Evolutionary conservation across 2,888 invertebrate genomes (phyloP).

Genomic region (Hirtodrosophila histrioides): DNA sequence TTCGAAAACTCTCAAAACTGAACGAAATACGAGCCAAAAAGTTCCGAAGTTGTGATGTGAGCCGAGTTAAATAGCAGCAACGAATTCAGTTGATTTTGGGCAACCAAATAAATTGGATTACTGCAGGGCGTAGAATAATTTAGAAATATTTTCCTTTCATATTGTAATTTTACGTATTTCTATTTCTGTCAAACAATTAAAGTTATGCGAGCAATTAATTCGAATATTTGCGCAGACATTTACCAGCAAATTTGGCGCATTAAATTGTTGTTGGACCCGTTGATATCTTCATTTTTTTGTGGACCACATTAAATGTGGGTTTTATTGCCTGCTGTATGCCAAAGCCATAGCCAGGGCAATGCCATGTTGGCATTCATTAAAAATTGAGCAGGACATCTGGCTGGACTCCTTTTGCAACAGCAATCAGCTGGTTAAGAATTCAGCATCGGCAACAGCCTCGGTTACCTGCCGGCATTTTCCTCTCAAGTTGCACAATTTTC

Average conservation of each 20-base stretch:
- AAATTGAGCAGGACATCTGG: constrained; percentile 42
- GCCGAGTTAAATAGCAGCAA: constrained; percentile 11
- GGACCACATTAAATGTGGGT: constrained; percentile 29
- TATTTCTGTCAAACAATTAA: constrained; percentile 24
- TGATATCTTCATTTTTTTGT: constrained; percentile 21
- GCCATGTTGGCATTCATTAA: constrained; percentile 50
- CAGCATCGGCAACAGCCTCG: constrained; percentile 13
- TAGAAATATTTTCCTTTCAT: neutral
- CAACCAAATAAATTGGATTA: constrained; percentile 46
- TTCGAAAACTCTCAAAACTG: constrained; percentile 26
- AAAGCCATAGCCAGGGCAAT: constrained; percentile 11
- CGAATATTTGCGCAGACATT: constrained; percentile 16
- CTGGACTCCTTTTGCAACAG: neutral
- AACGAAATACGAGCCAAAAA: constrained; percentile 33
- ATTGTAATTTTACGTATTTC: neutral
- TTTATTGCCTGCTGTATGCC: constrained; percentile 37
- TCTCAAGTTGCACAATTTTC: constrained; percentile 37
- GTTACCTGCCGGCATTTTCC: constrained; percentile 25
- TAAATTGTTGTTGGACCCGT: constrained; percentile 16
- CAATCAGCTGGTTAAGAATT: constrained; percentile 1
- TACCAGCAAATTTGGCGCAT: constrained; percentile 30
- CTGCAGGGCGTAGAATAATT: neutral
- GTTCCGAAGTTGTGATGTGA: constrained; percentile 8
- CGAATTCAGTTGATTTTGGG: constrained; percentile 39
- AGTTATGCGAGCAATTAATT: constrained; percentile 40